phyloP scores from a whole-genome alignment of 2,888 invertebrate species.

The Orthosia incerta region DNA sequence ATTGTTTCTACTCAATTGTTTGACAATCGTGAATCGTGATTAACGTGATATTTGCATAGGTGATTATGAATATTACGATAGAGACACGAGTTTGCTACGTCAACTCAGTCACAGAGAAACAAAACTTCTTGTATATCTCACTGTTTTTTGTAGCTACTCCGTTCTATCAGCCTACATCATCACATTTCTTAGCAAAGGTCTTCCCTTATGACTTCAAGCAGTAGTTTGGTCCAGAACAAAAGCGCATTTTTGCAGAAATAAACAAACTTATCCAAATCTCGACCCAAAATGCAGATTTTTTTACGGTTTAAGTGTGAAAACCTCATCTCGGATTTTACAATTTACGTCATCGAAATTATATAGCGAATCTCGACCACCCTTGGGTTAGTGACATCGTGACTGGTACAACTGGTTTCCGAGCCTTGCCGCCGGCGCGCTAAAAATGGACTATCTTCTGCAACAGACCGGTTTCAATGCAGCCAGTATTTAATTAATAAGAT shows the following conservation, averaged over 20 bases:
- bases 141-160: background rate
- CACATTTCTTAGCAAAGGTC: background rate
- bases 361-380: slow-evolving; percentile 58
- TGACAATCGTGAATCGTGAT: slow-evolving; percentile 1
- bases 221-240: background rate
- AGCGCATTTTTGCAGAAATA: background rate
- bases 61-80: slow-evolving; percentile 15
- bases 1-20: too few relatives aligned
- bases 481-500: slow-evolving; percentile 35
- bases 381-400: slow-evolving; percentile 74
- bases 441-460: slow-evolving; percentile 60
- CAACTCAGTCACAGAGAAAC: background rate
- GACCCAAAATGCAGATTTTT: background rate
- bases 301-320: slow-evolving; percentile 1
- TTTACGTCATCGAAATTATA: slow-evolving; percentile 53
- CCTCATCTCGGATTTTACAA: slow-evolving; percentile 8
- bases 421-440: slow-evolving; percentile 69
- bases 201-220: background rate
- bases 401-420: slow-evolving; percentile 67
- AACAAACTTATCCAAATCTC: background rate
- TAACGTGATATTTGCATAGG: slow-evolving; percentile 24
- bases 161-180: background rate
- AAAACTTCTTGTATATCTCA: background rate
- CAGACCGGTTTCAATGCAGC: slow-evolving; percentile 50
- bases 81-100: slow-evolving; percentile 7